A percentile compares a stretch with the other conserved stretches of the same genome.
Conservation (phyloP, 2,797 vertebrate genomes). For the Neosilurus hyrtlii region DNA sequence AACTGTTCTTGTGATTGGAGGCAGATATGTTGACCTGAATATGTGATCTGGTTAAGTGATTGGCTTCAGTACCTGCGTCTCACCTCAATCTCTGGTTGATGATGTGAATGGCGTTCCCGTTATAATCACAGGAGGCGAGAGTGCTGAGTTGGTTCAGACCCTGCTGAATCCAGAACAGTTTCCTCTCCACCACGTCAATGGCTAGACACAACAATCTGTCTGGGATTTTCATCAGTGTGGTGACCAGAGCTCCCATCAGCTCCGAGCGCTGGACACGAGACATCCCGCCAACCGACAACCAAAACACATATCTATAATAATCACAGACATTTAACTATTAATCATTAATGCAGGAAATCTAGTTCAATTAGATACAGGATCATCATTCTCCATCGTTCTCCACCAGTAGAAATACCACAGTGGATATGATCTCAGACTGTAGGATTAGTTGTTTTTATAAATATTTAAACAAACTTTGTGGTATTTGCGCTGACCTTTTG, state of each 20-base stretch:
- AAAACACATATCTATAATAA: slow-evolving; percentile 82
- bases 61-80: slow-evolving; percentile 40
- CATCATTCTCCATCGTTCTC: background rate
- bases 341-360: background rate
- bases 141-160: slow-evolving; percentile 61
- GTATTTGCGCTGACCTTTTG: slow-evolving; percentile 36
- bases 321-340: background rate
- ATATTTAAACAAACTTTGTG: slow-evolving; percentile 38
- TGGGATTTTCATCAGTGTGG: slow-evolving; percentile 69
- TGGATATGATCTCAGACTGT: too few species aligned
- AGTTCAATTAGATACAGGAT: background rate
- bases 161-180: slow-evolving; percentile 85
- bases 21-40: slow-evolving; percentile 4
- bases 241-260: slow-evolving; percentile 61
- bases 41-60: background rate
- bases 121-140: slow-evolving; percentile 83
- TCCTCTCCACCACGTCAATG: slow-evolving; percentile 72
- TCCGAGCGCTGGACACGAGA: slow-evolving; percentile 76
- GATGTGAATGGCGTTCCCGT: slow-evolving; percentile 71
- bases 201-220: slow-evolving; percentile 72
- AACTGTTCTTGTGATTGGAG: background rate
- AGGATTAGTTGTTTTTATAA: background rate
- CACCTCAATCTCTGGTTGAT: slow-evolving; percentile 73
- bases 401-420: background rate
- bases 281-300: slow-evolving; percentile 75